Base-by-base conservation (phyloP, 2,113 vertebrate species). In the Hepsetus odoe region DNA sequence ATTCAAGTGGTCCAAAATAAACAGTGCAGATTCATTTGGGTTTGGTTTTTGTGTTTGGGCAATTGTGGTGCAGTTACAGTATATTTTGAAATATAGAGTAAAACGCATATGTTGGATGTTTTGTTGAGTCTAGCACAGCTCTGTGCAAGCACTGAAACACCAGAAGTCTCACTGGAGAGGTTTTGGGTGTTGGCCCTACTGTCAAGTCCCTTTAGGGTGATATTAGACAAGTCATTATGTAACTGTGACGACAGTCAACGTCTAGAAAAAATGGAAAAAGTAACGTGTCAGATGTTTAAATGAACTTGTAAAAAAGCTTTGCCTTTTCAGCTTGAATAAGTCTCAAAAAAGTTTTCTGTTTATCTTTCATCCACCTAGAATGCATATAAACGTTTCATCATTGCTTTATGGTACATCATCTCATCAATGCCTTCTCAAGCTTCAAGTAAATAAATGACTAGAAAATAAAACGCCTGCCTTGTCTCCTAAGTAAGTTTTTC, bases 121-220 rank as follows among this genome's bases (percentile, higher is more conserved):
- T 65, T 38, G 8, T 40, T 26, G 66, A 42, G 18, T 46, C 16
- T 32, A 33, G 18, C 65, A 59, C 65, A 69, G 22, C 35, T 22
- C 74, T 28, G 4, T 24, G 32, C 55, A 32, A 86, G 86, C 87
- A 80, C 77, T 85, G 86, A 85, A 86, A 87, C 88, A 90, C 89
- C 87, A 90, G 85, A 88, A 84, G 20, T 88, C 83, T 86, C 80
- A 79, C 85, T 80, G 87, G 87, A 88, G 86, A 91, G 86, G 87
- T 91, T 92, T 90, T 87, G 91, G 90, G 89, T 90, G 90, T 92
- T 88, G 87, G 83, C 88, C 76, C 58, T 30, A 85, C 89, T 92
- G 92, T 93, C 91, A 91, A 86, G 85, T 91, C 68, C 83, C 84
- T 89, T 92, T 91, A 91, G 85, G 76, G 84, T 91, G 89, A 92